These are phyloP conservation scores for Drepana arcuata DNA, from an alignment of 1,140 invertebrate species.

Conservation along the genomic window DNA sequence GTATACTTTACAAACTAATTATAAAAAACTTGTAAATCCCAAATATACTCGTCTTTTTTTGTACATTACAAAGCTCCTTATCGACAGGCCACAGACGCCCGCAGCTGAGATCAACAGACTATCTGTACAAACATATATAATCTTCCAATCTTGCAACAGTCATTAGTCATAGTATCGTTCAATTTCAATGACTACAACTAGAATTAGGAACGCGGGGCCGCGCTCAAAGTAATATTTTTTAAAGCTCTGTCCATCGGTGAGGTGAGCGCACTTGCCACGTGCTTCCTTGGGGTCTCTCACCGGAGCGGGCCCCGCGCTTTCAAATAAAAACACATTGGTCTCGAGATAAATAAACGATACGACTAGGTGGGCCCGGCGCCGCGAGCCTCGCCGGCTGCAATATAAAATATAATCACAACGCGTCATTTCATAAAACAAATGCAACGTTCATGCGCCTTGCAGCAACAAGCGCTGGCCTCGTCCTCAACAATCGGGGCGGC, in stretches of 20 bases:
- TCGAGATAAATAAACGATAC: slow-evolving; percentile 66
- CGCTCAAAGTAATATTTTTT: slow-evolving; percentile 37
- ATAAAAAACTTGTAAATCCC: slow-evolving; percentile 69
- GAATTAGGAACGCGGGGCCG: slow-evolving; percentile 39
- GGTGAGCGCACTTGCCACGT: slow-evolving; percentile 19
- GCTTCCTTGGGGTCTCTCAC: slow-evolving; percentile 20
- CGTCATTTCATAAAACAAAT: slow-evolving; percentile 56
- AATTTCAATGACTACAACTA: slow-evolving; percentile 59
- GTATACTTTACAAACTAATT: slow-evolving; percentile 68
- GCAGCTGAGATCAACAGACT: slow-evolving; percentile 66
- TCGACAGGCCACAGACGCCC: slow-evolving; percentile 33
- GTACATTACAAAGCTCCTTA: slow-evolving; percentile 66
- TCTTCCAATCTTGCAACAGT: slow-evolving; percentile 55
- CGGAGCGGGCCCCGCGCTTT: slow-evolving; percentile 28
- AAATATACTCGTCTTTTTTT: slow-evolving; percentile 65
- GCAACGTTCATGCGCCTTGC: slow-evolving; percentile 38
- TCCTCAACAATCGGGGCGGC: slow-evolving; percentile 2
- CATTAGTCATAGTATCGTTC: slow-evolving; percentile 49
- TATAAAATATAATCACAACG: slow-evolving; percentile 55
- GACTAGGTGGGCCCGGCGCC: slow-evolving; percentile 34
- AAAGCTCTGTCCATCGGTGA: slow-evolving; percentile 49
- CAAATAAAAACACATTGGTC: slow-evolving; percentile 67
- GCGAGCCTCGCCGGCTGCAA: slow-evolving; percentile 34
- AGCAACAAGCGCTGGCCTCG: slow-evolving; percentile 20
- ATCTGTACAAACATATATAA: slow-evolving; percentile 65